Conservation (phyloP, 2,888 invertebrate genomes). For the Coelinius sp. region DNA sequence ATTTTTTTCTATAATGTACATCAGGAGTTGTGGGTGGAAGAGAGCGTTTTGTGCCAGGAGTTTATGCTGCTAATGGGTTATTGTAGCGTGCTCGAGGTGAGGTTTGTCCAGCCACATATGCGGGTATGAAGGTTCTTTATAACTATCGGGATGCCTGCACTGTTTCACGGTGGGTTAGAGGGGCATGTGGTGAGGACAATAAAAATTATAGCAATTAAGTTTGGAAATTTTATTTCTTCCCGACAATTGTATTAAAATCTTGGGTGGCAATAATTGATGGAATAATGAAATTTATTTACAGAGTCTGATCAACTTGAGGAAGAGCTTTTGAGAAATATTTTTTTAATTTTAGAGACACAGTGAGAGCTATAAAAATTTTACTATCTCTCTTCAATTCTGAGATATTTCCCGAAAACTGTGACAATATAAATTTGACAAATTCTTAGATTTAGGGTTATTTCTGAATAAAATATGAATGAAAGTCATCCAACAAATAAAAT, state of each 20-base stretch:
- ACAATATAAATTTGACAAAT: no score
- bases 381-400: no score
- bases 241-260: background rate
- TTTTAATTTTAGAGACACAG: no score
- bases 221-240: background rate
- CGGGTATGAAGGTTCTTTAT: background rate
- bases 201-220: background rate
- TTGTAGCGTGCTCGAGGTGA: conserved; percentile 10
- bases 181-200: background rate
- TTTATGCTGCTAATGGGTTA: conserved; percentile 24
- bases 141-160: background rate
- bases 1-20: background rate
- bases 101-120: background rate
- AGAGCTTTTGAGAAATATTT: no score
- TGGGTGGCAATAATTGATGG: no score
- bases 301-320: no score
- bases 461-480: no score
- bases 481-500: no score
- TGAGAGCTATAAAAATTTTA: no score
- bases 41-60: background rate
- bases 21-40: background rate
- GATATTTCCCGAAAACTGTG: no score
- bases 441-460: no score
- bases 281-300: no score
- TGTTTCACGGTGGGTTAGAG: background rate